A percentile compares a stretch with the other conserved stretches of the same genome.
These are phyloP conservation scores for Frankliniella intonsa DNA, from an alignment of 2,888 invertebrate genomes.

Conservation along the genomic window DNA sequence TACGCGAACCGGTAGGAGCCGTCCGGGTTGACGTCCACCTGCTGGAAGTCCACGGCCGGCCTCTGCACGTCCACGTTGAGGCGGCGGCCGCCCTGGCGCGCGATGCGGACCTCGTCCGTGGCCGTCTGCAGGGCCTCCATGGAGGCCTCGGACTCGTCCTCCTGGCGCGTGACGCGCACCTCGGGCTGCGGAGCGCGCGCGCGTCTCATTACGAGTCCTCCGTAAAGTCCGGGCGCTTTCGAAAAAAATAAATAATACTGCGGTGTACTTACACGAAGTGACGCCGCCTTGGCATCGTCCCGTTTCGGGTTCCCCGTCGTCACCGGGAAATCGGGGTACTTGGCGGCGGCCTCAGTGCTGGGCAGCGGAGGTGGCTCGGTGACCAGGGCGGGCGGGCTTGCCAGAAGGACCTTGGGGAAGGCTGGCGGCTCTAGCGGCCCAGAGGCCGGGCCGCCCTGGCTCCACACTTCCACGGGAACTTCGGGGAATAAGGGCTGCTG, in stretches of 20 bases:
- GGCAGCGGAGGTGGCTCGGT: background rate
- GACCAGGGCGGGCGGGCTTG: background rate
- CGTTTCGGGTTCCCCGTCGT: background rate
- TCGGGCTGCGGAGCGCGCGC: background rate
- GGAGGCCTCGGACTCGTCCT: slow-evolving; percentile 23
- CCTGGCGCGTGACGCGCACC: slow-evolving; percentile 17
- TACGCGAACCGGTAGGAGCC: slow-evolving; percentile 72
- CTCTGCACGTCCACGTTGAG: slow-evolving; percentile 29
- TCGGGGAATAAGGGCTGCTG: background rate
- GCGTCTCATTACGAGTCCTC: background rate
- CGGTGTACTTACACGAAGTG: background rate
- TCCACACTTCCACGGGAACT: background rate
- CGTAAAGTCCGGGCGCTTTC: too few species aligned
- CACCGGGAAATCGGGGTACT: background rate
- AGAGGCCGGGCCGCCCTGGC: background rate
- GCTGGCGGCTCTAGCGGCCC: background rate
- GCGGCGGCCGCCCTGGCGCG: background rate
- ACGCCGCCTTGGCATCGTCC: background rate
- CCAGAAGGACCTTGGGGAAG: background rate
- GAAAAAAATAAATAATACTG: background rate
- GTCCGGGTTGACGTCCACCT: slow-evolving; percentile 48
- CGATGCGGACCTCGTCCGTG: slow-evolving; percentile 13
- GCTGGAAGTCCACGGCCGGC: slow-evolving; percentile 37
- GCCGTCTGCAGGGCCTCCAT: slow-evolving; percentile 19
- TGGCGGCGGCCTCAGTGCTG: background rate